These are phyloP conservation scores for Poecile atricapillus DNA, from an alignment of 2,113 vertebrate species.

Conservation along the genomic window DNA sequence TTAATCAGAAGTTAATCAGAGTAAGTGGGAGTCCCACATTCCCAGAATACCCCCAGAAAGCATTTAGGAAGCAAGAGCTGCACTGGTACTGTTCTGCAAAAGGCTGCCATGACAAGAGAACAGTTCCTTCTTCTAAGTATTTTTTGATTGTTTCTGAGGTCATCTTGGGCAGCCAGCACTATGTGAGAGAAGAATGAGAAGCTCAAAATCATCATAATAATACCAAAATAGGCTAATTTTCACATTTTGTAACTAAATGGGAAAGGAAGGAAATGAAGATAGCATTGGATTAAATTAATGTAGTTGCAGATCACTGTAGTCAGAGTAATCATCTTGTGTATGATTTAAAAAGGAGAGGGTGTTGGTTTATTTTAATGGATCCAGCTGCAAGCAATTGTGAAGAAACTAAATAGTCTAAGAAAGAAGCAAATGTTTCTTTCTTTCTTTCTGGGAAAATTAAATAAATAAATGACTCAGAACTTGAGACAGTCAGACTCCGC, in stretches of 20 bases:
- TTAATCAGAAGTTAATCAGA: not conserved
- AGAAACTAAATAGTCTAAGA: conserved; percentile 58
- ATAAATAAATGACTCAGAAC: not conserved
- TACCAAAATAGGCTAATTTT: conserved; percentile 83
- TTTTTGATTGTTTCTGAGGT: conserved; percentile 55
- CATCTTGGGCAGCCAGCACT: conserved; percentile 49
- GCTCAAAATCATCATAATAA: conserved; percentile 80
- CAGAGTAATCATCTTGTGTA: conserved; percentile 86
- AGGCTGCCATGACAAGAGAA: not conserved
- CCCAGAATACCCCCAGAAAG: not conserved
- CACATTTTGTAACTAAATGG: conserved; percentile 87
- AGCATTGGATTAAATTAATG: conserved; percentile 87
- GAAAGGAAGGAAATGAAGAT: conserved; percentile 87
- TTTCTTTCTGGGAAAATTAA: conserved; percentile 45
- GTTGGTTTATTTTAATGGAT: conserved; percentile 74
- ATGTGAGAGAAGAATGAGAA: conserved; percentile 78
- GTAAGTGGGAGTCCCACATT: not conserved
- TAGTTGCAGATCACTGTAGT: conserved; percentile 83
- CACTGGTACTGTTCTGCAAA: not conserved
- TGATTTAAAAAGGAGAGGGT: conserved; percentile 79
- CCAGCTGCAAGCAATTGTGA: conserved; percentile 92
- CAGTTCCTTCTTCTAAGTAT: not conserved
- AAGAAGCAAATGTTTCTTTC: conserved; percentile 31
- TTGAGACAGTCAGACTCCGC: not conserved
- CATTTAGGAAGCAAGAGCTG: not conserved